phyloP scores from a whole-genome alignment of 23 tunicate genomes.

The Corella eumyota region DNA sequence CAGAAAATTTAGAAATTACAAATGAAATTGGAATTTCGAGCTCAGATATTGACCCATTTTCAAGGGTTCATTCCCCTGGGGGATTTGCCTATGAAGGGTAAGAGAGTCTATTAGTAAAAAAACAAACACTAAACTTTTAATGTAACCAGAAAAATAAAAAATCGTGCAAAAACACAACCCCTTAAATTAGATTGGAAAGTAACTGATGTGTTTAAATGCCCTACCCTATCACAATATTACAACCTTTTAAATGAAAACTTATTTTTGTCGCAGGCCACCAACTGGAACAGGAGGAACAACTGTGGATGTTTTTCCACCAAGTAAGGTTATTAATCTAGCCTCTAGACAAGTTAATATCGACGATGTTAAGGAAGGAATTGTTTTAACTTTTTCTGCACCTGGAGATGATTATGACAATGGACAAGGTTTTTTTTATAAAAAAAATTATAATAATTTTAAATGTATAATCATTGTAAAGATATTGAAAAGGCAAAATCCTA shows the following conservation, averaged over 20 bases:
- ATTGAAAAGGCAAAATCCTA: no score
- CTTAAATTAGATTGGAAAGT: no score
- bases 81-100: slow-evolving; percentile 48
- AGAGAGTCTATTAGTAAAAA: neutral
- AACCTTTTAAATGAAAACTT: neutral
- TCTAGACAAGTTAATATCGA: slow-evolving; percentile 23
- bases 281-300: slow-evolving; percentile 1
- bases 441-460: no score
- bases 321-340: slow-evolving; percentile 43
- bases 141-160: no score
- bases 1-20: neutral
- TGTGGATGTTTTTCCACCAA: slow-evolving; percentile 39
- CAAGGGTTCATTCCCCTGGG: slow-evolving; percentile 36
- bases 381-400: slow-evolving; percentile 57
- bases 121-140: no score
- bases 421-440: slow-evolving; percentile 39
- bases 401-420: slow-evolving; percentile 68
- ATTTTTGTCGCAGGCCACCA: neutral
- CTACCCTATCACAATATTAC: no score
- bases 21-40: slow-evolving; percentile 1
- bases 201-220: no score
- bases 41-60: slow-evolving; percentile 28
- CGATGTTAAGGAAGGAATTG: slow-evolving; percentile 28
- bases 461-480: no score
- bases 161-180: no score